phyloP scores from a whole-genome alignment of 2,888 invertebrate species.

The Dryobotodes eremita region DNA sequence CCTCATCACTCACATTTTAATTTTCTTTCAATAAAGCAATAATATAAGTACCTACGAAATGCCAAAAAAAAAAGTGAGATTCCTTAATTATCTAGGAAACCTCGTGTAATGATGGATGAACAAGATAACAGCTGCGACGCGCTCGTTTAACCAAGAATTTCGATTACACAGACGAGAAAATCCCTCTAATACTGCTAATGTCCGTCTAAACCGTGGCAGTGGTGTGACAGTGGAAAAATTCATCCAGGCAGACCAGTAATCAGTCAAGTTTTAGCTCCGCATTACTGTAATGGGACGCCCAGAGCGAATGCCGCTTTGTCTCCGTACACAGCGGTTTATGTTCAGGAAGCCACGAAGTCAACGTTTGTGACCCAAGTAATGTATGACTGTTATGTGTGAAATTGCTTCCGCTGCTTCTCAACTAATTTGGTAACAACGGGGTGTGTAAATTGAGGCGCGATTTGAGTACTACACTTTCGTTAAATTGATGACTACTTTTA shows the following conservation, averaged over 20 bases:
- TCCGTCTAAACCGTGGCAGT: slow-evolving; percentile 71
- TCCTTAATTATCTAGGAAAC: slow-evolving; percentile 56
- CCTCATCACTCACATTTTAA: slow-evolving; percentile 22
- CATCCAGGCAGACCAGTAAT: slow-evolving; percentile 82
- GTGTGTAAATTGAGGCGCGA: slow-evolving; percentile 58
- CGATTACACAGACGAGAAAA: slow-evolving; percentile 81
- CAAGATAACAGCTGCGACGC: slow-evolving; percentile 59
- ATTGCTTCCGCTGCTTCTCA: slow-evolving; percentile 63
- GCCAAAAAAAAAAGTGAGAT: slow-evolving; percentile 25
- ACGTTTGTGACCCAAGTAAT: slow-evolving; percentile 64
- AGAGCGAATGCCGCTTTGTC: slow-evolving; percentile 79
- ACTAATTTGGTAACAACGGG: slow-evolving; percentile 60
- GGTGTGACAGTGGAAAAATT: slow-evolving; percentile 82
- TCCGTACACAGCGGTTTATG: slow-evolving; percentile 73
- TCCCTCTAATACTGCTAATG: slow-evolving; percentile 82
- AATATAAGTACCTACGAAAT: neutral
- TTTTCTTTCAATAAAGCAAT: slow-evolving; percentile 27
- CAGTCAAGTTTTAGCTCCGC: slow-evolving; percentile 87
- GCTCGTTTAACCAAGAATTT: slow-evolving; percentile 74
- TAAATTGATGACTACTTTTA: slow-evolving; percentile 39
- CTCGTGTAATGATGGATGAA: slow-evolving; percentile 60
- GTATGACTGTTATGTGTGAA: slow-evolving; percentile 48
- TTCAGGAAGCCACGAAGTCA: slow-evolving; percentile 67
- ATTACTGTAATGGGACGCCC: slow-evolving; percentile 85
- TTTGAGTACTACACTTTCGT: slow-evolving; percentile 48